Evolutionary conservation across 2,888 invertebrate genomes (phyloP).

Genomic region (Carcina quercana): DNA sequence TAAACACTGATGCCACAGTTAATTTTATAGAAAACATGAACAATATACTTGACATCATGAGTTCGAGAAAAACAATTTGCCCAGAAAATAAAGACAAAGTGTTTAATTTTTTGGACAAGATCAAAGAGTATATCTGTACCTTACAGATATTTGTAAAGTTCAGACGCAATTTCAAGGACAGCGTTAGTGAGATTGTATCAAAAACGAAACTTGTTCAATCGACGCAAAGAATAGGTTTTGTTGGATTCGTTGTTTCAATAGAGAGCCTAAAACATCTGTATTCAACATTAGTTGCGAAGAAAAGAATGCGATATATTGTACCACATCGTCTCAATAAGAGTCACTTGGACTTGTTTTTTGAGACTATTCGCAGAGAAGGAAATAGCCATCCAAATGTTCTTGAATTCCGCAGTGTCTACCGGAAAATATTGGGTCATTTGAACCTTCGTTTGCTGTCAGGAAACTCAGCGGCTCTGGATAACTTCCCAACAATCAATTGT

Average conservation of each 20-base stretch:
- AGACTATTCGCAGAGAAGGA: neutral
- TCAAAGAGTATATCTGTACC: no score
- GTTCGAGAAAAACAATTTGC: no score
- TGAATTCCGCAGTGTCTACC: neutral
- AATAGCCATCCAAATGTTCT: neutral
- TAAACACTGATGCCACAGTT: no score
- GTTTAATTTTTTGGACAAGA: no score
- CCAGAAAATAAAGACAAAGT: no score
- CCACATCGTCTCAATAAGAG: neutral
- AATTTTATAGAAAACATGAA: no score
- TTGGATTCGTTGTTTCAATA: slow-evolving; percentile 3
- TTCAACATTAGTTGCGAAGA: slow-evolving; percentile 1
- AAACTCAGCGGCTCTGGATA: neutral
- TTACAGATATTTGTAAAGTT: no score
- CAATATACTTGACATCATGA: no score
- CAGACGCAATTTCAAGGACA: no score
- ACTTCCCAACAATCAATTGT: neutral
- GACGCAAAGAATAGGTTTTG: slow-evolving; percentile 2
- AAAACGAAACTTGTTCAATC: neutral
- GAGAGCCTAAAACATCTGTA: slow-evolving; percentile 4
- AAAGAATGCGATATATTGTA: neutral
- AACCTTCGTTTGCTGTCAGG: neutral
- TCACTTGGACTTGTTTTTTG: neutral
- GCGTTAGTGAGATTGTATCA: no score
- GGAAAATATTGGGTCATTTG: neutral